These are phyloP conservation scores for Lepus europaeus DNA, from an alignment of 2,113 vertebrate species.

Conservation along the genomic window DNA sequence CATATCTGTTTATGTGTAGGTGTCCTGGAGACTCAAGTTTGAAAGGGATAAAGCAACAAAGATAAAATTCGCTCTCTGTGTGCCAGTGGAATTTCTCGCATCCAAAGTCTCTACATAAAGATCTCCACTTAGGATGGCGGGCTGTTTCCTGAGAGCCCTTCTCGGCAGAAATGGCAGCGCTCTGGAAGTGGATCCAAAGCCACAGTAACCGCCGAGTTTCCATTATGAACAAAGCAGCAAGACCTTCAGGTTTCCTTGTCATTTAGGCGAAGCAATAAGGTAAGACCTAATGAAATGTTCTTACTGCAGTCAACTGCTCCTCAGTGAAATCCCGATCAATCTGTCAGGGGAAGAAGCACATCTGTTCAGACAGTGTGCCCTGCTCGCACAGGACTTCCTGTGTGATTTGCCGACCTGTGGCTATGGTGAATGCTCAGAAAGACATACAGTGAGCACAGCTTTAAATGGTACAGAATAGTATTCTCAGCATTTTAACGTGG, in stretches of 20 bases:
- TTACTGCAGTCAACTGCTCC: neutral
- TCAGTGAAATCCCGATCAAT: neutral
- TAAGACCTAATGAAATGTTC: constrained; percentile 30
- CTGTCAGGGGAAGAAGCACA: neutral
- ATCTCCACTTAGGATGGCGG: neutral
- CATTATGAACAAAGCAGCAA: constrained; percentile 12
- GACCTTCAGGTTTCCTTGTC: constrained; percentile 16
- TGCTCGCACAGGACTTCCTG: neutral
- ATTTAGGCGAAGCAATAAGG: constrained; percentile 29
- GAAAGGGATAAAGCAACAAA: neutral
- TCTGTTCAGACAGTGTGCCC: neutral
- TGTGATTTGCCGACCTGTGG: neutral
- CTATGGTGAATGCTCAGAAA: neutral
- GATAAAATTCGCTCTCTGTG: neutral
- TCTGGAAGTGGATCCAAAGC: constrained; percentile 62
- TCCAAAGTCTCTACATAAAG: neutral
- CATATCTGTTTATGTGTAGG: neutral
- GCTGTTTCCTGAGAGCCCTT: neutral
- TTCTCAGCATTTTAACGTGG: neutral
- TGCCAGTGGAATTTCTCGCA: neutral
- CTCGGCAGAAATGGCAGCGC: neutral
- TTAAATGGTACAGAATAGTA: neutral
- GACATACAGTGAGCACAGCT: neutral
- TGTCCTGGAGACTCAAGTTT: neutral
- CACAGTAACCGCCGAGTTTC: constrained; percentile 53